These are phyloP conservation scores for Drosophila ambigua DNA, from an alignment of 1,140 invertebrate species.

Conservation along the genomic window DNA sequence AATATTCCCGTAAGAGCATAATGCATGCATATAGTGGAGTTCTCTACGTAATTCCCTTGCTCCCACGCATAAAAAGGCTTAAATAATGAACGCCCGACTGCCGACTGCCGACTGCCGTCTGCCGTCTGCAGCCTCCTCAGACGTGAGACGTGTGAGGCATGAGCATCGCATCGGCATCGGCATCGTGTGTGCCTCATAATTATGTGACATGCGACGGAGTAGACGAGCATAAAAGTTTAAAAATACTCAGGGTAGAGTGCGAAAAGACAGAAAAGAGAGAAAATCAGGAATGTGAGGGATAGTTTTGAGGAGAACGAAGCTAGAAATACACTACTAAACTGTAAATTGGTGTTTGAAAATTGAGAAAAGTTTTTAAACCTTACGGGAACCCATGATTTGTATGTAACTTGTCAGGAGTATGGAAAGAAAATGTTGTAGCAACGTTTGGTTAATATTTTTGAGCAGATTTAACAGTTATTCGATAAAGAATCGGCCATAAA, in stretches of 20 bases:
- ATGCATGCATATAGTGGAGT: conserved; percentile 27
- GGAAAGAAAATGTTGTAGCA: no score
- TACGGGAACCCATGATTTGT: no score
- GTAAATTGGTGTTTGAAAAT: no score
- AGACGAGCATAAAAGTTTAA: conserved; percentile 59
- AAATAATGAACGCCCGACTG: conserved; percentile 65
- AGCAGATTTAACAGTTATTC: no score
- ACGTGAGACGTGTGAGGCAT: conserved; percentile 37
- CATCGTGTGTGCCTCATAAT: conserved; percentile 55
- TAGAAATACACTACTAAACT: no score
- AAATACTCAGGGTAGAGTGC: conserved; percentile 35
- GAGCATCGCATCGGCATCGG: conserved; percentile 1
- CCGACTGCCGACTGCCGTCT: conserved; percentile 24
- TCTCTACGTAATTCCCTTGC: conserved; percentile 40
- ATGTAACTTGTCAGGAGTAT: no score
- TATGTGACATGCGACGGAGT: conserved; percentile 70
- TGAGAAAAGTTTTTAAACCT: no score
- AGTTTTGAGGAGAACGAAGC: neutral
- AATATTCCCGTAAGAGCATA: neutral
- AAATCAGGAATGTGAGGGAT: neutral
- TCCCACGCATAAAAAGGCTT: conserved; percentile 70
- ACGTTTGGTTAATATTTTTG: no score
- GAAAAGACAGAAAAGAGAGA: conserved; percentile 11
- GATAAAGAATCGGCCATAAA: no score
- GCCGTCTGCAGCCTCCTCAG: neutral